phyloP scores from a whole-genome alignment of 2,113 vertebrate genomes.

The Phocoena sinus region DNA sequence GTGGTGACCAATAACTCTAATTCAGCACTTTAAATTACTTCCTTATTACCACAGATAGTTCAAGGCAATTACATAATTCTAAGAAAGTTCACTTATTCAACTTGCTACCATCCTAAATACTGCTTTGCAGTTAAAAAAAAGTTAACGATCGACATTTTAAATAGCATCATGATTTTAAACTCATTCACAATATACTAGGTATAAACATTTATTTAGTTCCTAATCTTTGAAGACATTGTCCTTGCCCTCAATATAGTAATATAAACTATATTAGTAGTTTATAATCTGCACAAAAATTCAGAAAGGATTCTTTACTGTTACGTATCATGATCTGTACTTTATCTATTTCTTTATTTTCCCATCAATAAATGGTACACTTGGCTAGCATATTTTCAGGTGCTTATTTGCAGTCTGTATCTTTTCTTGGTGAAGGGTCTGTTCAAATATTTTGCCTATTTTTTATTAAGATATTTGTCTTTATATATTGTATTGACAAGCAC shows the following conservation, averaged over 20 bases:
- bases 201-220: background rate
- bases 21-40: constrained; percentile 5
- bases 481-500: background rate
- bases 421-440: background rate
- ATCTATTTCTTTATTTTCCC: background rate
- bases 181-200: background rate
- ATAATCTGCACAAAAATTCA: background rate
- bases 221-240: background rate
- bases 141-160: background rate
- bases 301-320: background rate
- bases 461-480: background rate
- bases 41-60: background rate
- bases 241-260: background rate
- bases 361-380: background rate
- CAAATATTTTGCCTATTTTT: background rate
- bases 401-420: background rate
- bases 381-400: constrained; percentile 5
- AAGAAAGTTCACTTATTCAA: constrained; percentile 21
- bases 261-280: background rate
- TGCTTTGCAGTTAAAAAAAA: background rate
- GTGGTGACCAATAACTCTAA: background rate
- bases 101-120: background rate
- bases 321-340: background rate
- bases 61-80: background rate
- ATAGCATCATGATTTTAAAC: background rate